phyloP scores from a whole-genome alignment of 2,888 invertebrate species.

The Amorpha juglandis region DNA sequence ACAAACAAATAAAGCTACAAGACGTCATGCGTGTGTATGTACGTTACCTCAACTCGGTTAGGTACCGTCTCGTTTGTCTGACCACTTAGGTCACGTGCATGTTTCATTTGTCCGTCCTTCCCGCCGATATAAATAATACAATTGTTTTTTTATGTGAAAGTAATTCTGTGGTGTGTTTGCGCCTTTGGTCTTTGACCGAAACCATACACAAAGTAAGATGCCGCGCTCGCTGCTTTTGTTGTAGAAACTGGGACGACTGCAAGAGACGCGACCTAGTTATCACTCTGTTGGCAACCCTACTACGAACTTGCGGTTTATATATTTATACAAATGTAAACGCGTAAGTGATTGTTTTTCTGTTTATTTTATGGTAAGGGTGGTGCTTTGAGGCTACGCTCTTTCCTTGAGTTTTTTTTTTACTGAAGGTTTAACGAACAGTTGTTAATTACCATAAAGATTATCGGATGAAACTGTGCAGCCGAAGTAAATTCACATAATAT shows the following conservation, averaged over 20 bases:
- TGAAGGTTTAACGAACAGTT: too few species aligned
- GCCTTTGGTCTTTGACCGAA: background rate
- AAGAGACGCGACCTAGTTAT: conserved; percentile 50
- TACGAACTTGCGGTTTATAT: background rate
- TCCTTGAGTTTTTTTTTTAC: too few species aligned
- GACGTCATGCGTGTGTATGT: too few species aligned
- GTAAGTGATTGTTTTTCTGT: background rate
- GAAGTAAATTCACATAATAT: too few species aligned
- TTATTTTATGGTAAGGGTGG: background rate
- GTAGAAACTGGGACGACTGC: conserved; percentile 40
- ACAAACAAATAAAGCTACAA: too few species aligned
- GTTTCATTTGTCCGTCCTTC: too few species aligned
- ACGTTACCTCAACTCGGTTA: too few species aligned
- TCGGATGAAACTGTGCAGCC: too few species aligned
- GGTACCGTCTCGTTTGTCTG: too few species aligned
- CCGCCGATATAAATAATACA: background rate
- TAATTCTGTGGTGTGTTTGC: background rate
- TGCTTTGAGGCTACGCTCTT: background rate
- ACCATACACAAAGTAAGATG: conserved; percentile 24
- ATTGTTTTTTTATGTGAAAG: background rate
- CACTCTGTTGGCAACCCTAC: conserved; percentile 28
- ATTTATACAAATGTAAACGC: background rate
- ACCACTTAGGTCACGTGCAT: too few species aligned
- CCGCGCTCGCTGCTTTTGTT: conserved; percentile 31
- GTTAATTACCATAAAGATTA: too few species aligned